Percentiles rank a stretch among this genome's conserved stretches.
Evolutionary conservation across 30 jellyfish, hydroid and myxozoan species (phyloP).

Genomic region (Aurelia coerulea): DNA sequence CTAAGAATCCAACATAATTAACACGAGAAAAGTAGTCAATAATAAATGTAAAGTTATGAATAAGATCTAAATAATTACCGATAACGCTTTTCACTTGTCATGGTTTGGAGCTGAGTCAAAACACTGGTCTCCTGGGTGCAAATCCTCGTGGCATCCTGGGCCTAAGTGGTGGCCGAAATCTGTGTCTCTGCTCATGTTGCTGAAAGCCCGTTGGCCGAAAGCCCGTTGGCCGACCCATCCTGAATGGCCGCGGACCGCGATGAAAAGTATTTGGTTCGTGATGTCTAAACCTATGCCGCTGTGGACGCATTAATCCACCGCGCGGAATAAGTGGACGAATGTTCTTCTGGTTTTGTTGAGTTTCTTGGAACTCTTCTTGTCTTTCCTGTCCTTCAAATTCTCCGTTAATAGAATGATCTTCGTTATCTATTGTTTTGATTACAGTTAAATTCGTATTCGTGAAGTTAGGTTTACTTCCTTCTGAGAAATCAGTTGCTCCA

Average conservation of each 20-base stretch:
- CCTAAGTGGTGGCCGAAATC: constrained; percentile 71
- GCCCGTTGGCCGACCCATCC: constrained; percentile 36
- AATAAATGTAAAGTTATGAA: neutral
- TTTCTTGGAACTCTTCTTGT: neutral
- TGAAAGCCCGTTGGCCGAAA: constrained; percentile 36
- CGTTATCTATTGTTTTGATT: constrained; percentile 2
- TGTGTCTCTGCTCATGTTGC: constrained; percentile 42
- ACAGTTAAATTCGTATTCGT: neutral
- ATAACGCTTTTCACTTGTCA: neutral
- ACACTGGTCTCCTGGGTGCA: constrained; percentile 74
- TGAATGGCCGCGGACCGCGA: constrained; percentile 43
- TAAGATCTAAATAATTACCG: constrained; percentile 7
- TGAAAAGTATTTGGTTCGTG: constrained; percentile 21
- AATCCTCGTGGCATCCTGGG: constrained; percentile 62
- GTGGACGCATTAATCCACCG: neutral
- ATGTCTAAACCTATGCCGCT: constrained; percentile 44
- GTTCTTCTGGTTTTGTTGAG: neutral
- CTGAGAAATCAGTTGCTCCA: neutral
- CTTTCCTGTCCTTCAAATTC: neutral
- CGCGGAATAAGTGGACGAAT: neutral
- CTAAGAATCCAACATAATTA: neutral
- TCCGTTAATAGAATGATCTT: neutral
- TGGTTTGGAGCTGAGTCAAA: constrained; percentile 8
- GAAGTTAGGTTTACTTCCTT: neutral
- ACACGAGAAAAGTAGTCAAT: neutral